A percentile compares a stretch with the other conserved stretches of the same genome.
Evolutionary conservation across 2,888 invertebrate genomes (phyloP).

Genomic region (Bursaphelenchus okinawaensis): DNA sequence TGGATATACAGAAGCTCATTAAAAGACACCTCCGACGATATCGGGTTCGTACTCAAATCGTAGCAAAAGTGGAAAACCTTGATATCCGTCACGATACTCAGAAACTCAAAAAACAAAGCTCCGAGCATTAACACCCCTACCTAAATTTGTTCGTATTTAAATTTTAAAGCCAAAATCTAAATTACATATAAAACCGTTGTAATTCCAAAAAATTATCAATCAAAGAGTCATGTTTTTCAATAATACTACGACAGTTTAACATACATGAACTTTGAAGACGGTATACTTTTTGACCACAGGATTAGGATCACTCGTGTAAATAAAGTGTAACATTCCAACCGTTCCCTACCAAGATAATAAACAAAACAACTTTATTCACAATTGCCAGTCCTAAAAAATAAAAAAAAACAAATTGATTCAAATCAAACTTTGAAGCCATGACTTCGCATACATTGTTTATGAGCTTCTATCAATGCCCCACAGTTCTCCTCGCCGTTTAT

Average conservation of each 20-base stretch:
- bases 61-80: not conserved
- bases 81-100: not conserved
- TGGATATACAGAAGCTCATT: too few species aligned
- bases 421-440: constrained; percentile 79
- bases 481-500: constrained; percentile 77
- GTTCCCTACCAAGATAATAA: too few species aligned
- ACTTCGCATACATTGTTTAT: constrained; percentile 90
- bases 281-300: not conserved
- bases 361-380: too few species aligned
- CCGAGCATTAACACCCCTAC: not conserved
- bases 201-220: not conserved
- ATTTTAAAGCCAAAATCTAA: too few species aligned
- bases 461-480: constrained; percentile 81
- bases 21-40: too few species aligned
- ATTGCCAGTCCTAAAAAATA: not conserved
- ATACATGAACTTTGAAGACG: not conserved
- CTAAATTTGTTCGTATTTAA: too few species aligned
- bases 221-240: too few species aligned
- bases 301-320: not conserved
- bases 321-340: not conserved
- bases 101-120: not conserved
- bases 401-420: not conserved
- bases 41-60: too few species aligned
- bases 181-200: too few species aligned
- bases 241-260: too few species aligned